phyloP scores from a whole-genome alignment of 2,113 vertebrate species.

The Spea bombifrons region DNA sequence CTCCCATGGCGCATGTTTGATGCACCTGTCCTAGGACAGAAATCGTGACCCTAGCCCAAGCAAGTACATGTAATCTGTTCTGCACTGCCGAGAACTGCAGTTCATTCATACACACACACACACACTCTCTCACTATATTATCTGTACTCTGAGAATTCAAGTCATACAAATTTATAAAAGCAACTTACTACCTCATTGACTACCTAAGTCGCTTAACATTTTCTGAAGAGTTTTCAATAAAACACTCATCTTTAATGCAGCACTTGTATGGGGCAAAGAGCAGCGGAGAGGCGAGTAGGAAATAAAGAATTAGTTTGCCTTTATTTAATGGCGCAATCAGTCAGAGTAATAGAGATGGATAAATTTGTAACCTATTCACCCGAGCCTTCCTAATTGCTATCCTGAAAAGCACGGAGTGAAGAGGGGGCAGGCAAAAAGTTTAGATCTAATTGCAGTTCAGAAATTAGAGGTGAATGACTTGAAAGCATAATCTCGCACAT shows the following conservation, averaged over 20 bases:
- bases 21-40: no score
- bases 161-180: constrained; percentile 13
- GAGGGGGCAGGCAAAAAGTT: constrained; percentile 52
- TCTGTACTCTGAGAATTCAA: neutral
- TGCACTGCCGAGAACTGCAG: no score
- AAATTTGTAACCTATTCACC: constrained; percentile 65
- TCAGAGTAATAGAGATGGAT: constrained; percentile 65
- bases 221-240: constrained; percentile 72
- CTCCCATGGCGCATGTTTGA: no score
- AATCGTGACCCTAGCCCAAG: no score
- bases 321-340: constrained; percentile 68
- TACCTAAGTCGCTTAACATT: constrained; percentile 68
- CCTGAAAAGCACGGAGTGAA: constrained; percentile 55
- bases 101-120: no score
- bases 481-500: constrained; percentile 46
- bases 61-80: no score
- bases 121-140: no score
- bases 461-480: constrained; percentile 56
- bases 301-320: constrained; percentile 72
- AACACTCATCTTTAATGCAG: constrained; percentile 65
- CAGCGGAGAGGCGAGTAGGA: constrained; percentile 61
- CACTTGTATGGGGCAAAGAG: constrained; percentile 67
- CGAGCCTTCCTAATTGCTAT: constrained; percentile 61
- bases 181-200: constrained; percentile 51
- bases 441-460: constrained; percentile 61